Evolutionary conservation across 2,888 invertebrate species (phyloP), one percentile per base, ranked within the genome.

Genomic region (Epistrophella euchroma): DNA sequence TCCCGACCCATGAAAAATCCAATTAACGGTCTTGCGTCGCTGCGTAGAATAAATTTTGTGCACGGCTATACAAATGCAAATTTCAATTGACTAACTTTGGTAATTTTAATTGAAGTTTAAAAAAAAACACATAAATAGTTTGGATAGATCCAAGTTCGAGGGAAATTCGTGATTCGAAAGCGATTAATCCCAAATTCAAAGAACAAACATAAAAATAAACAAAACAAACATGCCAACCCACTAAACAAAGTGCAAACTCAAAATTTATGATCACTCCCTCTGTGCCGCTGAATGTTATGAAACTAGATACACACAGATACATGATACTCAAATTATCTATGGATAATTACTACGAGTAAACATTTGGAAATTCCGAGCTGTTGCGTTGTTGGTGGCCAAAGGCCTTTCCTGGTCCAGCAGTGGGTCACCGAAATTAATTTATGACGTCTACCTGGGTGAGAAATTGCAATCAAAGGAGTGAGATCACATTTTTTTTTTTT

Each of bases 391-490:
- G 68, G 68, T 68, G 68, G 76, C 66, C 80, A 45, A n/a, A n/a
- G 71, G 62, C 55, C 32, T 13, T 17, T 22, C 13, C 13, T 60
- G 60, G 60, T 60, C 60, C 62, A 58, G 56, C 66, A 82, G 72
- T 77, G 76, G 82, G 82, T 82, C 84, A 80, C 47, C 71, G 17
- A 62, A 55, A 62, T 55, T 40, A 37, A 75, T 81, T 75, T 75
- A 81, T 76, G 47, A 66, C 66, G 72, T 83, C 78, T 71, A 70
- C 72, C 68, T 55, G 83, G 83, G 47, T 77, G 85, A 73, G 72
- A 80, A 80, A 77, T 77, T 70, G 85, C 84, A 85, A 80, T 79
- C 78, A 25, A 40, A 72, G 75, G 72, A 52, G 79, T 79, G 62
- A 52, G 43, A 50, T 25, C 22, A 25, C 9, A 15, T 15, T 13